Conservation (phyloP, 2,797 vertebrate genomes). For the Amblyraja radiata region DNA sequence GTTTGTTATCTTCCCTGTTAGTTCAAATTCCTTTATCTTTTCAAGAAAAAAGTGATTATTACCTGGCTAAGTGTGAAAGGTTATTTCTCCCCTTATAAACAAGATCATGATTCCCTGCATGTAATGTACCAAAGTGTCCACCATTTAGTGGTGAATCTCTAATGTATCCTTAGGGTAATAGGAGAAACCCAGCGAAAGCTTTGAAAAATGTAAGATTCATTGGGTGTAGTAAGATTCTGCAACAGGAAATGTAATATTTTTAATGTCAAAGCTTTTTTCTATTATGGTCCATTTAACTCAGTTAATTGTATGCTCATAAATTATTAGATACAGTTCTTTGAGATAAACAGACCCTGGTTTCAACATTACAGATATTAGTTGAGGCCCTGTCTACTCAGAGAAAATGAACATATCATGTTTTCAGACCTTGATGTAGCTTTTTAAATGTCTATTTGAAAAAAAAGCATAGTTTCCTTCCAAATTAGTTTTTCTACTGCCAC, state of each 20-base stretch:
- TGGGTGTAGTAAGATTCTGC: no score
- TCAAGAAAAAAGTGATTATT: neutral
- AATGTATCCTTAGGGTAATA: neutral
- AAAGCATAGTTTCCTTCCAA: neutral
- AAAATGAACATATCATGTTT: neutral
- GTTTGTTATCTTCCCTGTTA: neutral
- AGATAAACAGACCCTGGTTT: neutral
- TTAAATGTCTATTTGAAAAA: neutral
- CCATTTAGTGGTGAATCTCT: neutral
- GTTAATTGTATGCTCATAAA: neutral
- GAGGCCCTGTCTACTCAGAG: neutral
- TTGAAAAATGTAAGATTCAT: neutral
- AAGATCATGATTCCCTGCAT: neutral
- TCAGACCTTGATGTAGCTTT: neutral
- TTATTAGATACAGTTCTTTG: neutral
- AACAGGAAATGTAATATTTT: no score
- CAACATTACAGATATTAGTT: neutral
- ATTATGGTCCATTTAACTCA: neutral
- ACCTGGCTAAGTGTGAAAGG: neutral
- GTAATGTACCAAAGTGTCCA: neutral
- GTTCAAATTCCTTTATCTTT: neutral
- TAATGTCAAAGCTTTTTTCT: no score
- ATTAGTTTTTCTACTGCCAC: neutral
- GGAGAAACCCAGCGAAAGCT: neutral
- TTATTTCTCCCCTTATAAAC: neutral